Evolutionary conservation across 2,888 invertebrate species (phyloP), one percentile per base, ranked within the genome.

Genomic region (Cistogaster globosa): DNA sequence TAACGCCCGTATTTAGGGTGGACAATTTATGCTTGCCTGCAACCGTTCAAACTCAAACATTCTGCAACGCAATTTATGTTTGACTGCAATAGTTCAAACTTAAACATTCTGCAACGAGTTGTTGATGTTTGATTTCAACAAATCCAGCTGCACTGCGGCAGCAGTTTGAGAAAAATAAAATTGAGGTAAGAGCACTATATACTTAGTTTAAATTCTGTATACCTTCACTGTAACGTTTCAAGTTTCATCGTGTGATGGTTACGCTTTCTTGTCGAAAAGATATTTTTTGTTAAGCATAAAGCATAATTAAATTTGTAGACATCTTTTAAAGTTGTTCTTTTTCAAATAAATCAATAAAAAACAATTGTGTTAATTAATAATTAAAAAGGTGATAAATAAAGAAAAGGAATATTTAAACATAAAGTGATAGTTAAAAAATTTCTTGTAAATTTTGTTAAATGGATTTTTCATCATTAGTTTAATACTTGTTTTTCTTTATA

Each of bases 201-300:
- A 42, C 42, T 16, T 53, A 60, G 58, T 69, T 85, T 78, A 18
- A 60, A 65, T 85, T 81, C 55, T 78, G 69, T 71, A 74, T 75
- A 69, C 81, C 36, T 72, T 57, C 60, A 76, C 83, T 87, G 80
- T 87, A 82, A 74, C 53, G 79, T 83, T 81, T 86, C 78, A 71
- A 76, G 76, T 86, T 78, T 85, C 72, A 76, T 81, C 87, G 87
- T 72, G 81, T 81, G 81, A 87, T 85, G 85, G 53, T 55, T 83
- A 78, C 63, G 32, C 77, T 62, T 77, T 76, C 57, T 53, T 68
- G 57, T 48, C 65, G 26, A 63, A 69, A 26, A 57, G n/a, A 36
- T 76, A 68, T 60, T 62, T 72, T n/a, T 51, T 20, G 22, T 8
- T 4, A 51, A 72, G 60, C 42, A 42, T 48, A 6, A 42, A 75